Evolutionary conservation across 2,113 vertebrate genomes (phyloP).

Genomic region (Lepus europaeus): DNA sequence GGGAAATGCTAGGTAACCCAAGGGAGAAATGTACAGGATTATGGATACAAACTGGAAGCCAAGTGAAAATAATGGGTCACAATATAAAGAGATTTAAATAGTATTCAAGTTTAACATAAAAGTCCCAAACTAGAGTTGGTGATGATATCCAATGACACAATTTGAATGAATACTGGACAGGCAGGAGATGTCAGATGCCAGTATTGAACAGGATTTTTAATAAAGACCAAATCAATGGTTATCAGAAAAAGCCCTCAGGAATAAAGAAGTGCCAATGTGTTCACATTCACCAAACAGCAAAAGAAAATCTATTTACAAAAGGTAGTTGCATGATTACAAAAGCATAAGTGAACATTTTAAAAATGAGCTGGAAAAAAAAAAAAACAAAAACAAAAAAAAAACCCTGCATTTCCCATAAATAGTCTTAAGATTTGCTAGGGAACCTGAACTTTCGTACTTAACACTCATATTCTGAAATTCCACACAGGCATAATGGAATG

Average conservation of each 20-base stretch:
- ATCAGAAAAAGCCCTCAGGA: constrained; percentile 60
- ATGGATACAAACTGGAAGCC: constrained; percentile 17
- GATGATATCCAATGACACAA: neutral
- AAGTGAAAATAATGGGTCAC: constrained; percentile 4
- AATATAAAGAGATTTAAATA: neutral
- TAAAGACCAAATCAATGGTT: constrained; percentile 72
- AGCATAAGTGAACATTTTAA: constrained; percentile 49
- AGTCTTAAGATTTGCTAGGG: neutral
- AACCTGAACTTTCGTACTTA: neutral
- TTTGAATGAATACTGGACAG: constrained; percentile 10
- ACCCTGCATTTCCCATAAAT: neutral
- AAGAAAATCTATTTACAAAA: constrained; percentile 60
- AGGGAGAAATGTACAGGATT: neutral
- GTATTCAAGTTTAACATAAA: constrained; percentile 4
- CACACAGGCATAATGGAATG: neutral
- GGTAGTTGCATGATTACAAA: constrained; percentile 31
- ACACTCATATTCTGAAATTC: neutral
- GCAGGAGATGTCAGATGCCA: neutral
- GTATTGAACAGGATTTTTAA: constrained; percentile 69
- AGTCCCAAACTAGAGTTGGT: neutral
- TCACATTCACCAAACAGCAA: constrained; percentile 34
- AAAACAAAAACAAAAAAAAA: no score
- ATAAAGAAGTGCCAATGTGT: constrained; percentile 29
- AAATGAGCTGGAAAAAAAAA: constrained; percentile 49
- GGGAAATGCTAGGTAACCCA: neutral